Evolutionary conservation across 2,113 vertebrate species (phyloP).

Genomic region (Mustela lutreola): DNA sequence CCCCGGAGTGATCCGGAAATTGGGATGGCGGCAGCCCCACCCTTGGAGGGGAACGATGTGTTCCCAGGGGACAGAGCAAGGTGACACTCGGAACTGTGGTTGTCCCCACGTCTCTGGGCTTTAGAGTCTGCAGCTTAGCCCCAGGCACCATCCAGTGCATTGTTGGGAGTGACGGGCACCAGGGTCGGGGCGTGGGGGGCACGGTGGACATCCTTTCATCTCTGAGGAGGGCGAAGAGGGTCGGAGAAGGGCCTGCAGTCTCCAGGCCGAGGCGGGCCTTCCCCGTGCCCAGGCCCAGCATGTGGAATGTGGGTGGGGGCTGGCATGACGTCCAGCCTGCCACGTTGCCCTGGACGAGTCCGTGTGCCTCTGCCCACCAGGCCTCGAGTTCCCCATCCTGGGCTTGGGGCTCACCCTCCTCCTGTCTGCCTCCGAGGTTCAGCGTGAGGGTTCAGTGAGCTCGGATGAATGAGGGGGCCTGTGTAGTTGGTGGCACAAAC

Average conservation of each 20-base stretch:
- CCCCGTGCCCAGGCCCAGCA: too few species aligned
- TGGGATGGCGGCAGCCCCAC: slow-evolving; percentile 63
- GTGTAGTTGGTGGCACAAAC: neutral
- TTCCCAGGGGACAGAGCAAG: slow-evolving; percentile 19
- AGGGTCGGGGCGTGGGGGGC: neutral
- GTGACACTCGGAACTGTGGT: neutral
- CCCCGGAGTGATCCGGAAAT: slow-evolving; percentile 83
- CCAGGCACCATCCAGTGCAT: accelerated
- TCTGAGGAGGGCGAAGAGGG: neutral
- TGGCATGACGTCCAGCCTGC: neutral
- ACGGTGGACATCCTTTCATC: neutral
- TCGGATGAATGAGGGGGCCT: neutral
- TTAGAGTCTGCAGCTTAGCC: neutral
- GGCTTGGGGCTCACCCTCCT: neutral
- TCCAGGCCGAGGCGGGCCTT: neutral
- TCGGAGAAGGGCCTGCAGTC: neutral
- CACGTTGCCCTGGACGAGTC: neutral
- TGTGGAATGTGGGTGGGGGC: neutral
- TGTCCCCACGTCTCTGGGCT: neutral
- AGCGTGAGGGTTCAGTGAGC: neutral
- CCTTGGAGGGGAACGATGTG: neutral
- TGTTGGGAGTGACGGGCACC: neutral
- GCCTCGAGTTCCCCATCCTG: neutral
- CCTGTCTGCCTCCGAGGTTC: neutral
- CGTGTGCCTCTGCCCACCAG: neutral